Percentiles rank a stretch among this genome's conserved stretches.
phyloP scores from a whole-genome alignment of 2,113 vertebrate species.

The Catharus fuscescens region DNA sequence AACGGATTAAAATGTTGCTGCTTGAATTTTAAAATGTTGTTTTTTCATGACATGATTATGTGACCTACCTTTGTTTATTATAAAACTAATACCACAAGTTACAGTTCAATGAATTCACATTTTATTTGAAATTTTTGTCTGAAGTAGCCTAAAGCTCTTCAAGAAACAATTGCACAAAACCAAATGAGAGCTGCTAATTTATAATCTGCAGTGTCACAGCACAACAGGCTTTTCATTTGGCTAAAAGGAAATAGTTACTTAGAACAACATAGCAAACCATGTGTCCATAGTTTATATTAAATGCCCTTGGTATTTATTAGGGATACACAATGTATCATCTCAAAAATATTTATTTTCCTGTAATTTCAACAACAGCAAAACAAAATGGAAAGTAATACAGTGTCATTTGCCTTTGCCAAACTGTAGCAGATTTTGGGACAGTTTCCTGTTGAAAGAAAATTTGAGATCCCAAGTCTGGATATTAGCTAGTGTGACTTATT shows the following conservation, averaged over 20 bases:
- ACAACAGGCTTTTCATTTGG: slow-evolving; percentile 1
- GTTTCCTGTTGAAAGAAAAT: neutral
- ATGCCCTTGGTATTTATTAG: slow-evolving; percentile 52
- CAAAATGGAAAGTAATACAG: slow-evolving; percentile 13
- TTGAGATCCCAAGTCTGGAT: neutral
- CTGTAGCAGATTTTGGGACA: neutral
- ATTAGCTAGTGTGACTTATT: neutral
- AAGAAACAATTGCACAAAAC: slow-evolving; percentile 51
- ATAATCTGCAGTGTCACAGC: slow-evolving; percentile 15
- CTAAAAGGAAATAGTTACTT: slow-evolving; percentile 50
- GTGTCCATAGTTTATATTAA: slow-evolving; percentile 38
- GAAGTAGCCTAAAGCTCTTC: slow-evolving; percentile 80
- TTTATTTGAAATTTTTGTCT: slow-evolving; percentile 73
- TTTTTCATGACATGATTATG: slow-evolving; percentile 65
- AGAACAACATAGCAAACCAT: slow-evolving; percentile 26
- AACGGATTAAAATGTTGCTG: neutral
- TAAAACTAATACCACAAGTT: slow-evolving; percentile 79
- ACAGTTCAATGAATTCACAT: slow-evolving; percentile 83
- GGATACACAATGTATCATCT: slow-evolving; percentile 35
- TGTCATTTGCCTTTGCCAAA: neutral
- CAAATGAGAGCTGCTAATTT: slow-evolving; percentile 59
- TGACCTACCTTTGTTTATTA: slow-evolving; percentile 86
- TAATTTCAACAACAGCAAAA: slow-evolving; percentile 56
- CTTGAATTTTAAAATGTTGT: slow-evolving; percentile 1
- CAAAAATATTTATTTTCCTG: slow-evolving; percentile 53